phyloP scores from a whole-genome alignment of 2,113 vertebrate species.

The Semnornis frantzii region DNA sequence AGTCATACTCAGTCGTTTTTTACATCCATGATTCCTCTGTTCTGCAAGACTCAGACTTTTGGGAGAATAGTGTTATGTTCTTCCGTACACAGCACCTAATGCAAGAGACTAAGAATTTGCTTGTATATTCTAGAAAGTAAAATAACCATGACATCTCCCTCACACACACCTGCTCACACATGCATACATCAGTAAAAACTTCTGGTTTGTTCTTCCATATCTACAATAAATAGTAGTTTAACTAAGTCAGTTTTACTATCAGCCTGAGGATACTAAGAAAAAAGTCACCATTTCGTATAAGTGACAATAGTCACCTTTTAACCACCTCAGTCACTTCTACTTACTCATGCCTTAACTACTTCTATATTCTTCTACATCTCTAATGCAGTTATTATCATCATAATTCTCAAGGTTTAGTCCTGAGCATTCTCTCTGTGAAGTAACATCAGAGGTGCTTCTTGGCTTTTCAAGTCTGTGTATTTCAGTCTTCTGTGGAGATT shows the following conservation, averaged over 20 bases:
- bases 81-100: background rate
- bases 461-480: background rate
- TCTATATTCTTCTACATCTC: background rate
- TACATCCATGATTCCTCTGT: background rate
- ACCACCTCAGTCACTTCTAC: background rate
- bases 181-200: background rate
- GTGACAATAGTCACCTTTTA: slow-evolving; percentile 3
- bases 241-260: background rate
- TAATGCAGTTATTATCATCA: background rate
- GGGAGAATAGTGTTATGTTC: background rate
- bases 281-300: slow-evolving; percentile 16
- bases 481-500: slow-evolving; percentile 4
- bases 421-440: background rate
- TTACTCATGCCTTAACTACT: background rate
- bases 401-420: background rate
- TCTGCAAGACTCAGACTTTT: background rate
- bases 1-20: background rate
- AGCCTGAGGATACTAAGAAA: background rate
- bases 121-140: background rate
- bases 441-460: background rate
- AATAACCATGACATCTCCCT: background rate
- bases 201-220: background rate
- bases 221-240: background rate
- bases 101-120: background rate
- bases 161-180: background rate